phyloP scores from a whole-genome alignment of 2,797 vertebrate genomes.

The Gouania willdenowi region DNA sequence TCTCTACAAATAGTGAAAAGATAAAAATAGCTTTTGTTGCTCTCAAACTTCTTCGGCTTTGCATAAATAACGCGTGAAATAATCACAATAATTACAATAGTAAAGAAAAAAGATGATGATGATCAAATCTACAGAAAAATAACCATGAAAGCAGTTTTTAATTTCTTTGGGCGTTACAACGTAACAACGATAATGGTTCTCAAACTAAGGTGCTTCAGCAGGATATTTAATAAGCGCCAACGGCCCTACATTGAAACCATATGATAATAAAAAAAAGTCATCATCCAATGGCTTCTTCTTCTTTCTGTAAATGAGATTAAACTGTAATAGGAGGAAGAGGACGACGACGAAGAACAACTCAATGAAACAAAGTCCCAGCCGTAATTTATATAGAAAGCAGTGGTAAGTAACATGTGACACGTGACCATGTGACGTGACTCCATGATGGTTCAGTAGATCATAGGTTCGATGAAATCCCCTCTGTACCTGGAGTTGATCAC shows the following conservation, averaged over 20 bases:
- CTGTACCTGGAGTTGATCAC: slow-evolving; percentile 95
- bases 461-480: slow-evolving; percentile 94
- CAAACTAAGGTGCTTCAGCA: no score
- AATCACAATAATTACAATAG: slow-evolving; percentile 44
- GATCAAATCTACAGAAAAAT: no score
- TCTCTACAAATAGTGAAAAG: slow-evolving; percentile 56
- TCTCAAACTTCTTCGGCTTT: slow-evolving; percentile 45
- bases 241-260: no score
- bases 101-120: no score
- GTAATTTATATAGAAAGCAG: slow-evolving; percentile 53
- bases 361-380: slow-evolving; percentile 55
- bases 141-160: no score
- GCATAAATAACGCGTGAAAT: slow-evolving; percentile 64
- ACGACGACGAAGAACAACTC: slow-evolving; percentile 12
- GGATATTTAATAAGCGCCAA: no score
- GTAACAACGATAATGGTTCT: no score
- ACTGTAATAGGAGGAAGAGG: background rate
- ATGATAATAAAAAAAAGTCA: no score
- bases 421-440: slow-evolving; percentile 69
- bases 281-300: slow-evolving; percentile 56
- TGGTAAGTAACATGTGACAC: background rate
- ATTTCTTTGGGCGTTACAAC: no score
- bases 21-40: slow-evolving; percentile 62
- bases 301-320: no score
- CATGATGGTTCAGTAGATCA: slow-evolving; percentile 94